Conservation (phyloP, 2,888 invertebrate species). For the Nemapogon koenigi region DNA sequence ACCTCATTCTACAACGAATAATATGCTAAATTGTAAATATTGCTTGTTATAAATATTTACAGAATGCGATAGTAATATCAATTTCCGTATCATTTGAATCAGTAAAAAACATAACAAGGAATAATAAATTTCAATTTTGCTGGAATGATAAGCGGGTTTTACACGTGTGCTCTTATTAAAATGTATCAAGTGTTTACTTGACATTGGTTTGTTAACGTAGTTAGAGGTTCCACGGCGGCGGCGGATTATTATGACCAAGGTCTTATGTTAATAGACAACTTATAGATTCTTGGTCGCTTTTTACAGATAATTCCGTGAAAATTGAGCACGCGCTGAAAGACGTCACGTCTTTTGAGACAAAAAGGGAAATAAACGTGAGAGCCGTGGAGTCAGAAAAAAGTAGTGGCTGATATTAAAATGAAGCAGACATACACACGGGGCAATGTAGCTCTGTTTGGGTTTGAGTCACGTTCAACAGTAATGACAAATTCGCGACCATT, state of each 20-base stretch:
- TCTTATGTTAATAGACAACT: too few species aligned
- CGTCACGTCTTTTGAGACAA: constrained; percentile 36
- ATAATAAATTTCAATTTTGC: too few species aligned
- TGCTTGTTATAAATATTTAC: not conserved
- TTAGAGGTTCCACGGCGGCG: too few species aligned
- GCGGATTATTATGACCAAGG: too few species aligned
- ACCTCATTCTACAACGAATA: not conserved
- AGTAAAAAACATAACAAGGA: too few species aligned
- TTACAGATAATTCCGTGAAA: constrained; percentile 7
- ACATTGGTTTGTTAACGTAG: too few species aligned
- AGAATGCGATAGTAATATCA: not conserved
- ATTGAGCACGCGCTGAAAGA: constrained; percentile 13
- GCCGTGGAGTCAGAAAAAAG: not conserved
- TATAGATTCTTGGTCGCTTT: too few species aligned
- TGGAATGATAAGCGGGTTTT: too few species aligned
- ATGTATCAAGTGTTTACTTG: too few species aligned
- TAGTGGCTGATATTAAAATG: constrained; percentile 17
- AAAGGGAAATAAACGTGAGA: constrained; percentile 22
- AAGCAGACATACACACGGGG: constrained; percentile 42
- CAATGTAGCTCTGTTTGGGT: constrained; percentile 34
- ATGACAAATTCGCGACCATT: constrained; percentile 55
- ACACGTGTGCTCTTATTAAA: too few species aligned
- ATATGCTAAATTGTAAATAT: not conserved
- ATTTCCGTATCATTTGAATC: too few species aligned
- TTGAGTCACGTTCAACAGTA: constrained; percentile 50